These are phyloP conservation scores for Trichacis sp. DNA, from an alignment of 2,888 invertebrate genomes.

Conservation along the genomic window DNA sequence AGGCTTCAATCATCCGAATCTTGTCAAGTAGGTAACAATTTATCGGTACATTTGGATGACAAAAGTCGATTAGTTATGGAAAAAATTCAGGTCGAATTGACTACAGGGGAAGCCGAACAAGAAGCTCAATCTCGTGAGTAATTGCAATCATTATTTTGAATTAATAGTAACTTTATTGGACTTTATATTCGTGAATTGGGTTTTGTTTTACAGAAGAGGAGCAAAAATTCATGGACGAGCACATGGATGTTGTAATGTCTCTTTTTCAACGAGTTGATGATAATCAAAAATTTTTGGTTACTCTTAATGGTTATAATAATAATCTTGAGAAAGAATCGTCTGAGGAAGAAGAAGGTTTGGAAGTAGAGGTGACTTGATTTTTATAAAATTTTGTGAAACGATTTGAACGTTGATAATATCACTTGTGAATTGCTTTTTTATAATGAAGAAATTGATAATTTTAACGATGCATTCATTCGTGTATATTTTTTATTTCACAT, in stretches of 20 bases:
- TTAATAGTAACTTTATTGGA: background rate
- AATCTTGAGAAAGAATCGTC: constrained; percentile 55
- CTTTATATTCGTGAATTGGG: too few relatives aligned
- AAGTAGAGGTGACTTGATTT: constrained; percentile 58
- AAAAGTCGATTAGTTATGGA: constrained; percentile 63
- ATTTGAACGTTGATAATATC: too few relatives aligned
- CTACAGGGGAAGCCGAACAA: constrained; percentile 44
- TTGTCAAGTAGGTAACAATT: constrained; percentile 59
- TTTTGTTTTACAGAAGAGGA: constrained; percentile 49
- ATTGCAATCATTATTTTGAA: constrained; percentile 2
- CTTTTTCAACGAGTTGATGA: constrained; percentile 64
- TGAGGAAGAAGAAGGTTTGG: constrained; percentile 58
- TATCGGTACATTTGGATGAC: constrained; percentile 62
- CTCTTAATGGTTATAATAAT: constrained; percentile 64
- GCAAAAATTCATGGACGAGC: constrained; percentile 58
- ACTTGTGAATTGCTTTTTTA: too few relatives aligned
- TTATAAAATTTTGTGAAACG: too few relatives aligned
- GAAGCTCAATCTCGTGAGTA: constrained; percentile 58
- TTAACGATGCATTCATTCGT: too few relatives aligned
- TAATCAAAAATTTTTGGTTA: constrained; percentile 65
- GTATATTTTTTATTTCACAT: too few relatives aligned
- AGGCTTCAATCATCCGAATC: constrained; percentile 50
- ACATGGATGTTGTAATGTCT: constrained; percentile 64
- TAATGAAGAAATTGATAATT: too few relatives aligned
- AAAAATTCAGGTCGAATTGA: constrained; percentile 64